A percentile compares a stretch with the other conserved stretches of the same genome.
Conservation (phyloP, 2,797 vertebrate species). For the Enteromius trimaculatus region DNA sequence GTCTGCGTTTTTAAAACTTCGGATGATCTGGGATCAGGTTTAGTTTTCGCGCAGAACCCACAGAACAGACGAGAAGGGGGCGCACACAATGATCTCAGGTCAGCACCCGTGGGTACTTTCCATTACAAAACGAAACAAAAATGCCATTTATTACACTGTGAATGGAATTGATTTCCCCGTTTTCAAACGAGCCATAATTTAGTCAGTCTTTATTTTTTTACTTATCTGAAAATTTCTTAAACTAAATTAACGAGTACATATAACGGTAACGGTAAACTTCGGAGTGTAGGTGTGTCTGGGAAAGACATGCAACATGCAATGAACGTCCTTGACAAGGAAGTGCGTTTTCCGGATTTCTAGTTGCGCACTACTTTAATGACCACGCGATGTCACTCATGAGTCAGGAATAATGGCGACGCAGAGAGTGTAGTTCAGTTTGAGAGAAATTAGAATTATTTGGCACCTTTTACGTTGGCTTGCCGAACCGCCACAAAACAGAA, state of each 20-base stretch:
- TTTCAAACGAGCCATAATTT: neutral
- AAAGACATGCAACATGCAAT: neutral
- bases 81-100: slow-evolving; percentile 18
- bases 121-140: slow-evolving; percentile 52
- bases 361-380: neutral
- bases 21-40: slow-evolving; percentile 40
- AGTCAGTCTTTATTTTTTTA: neutral
- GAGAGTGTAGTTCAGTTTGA: neutral
- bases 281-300: neutral
- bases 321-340: slow-evolving; percentile 13
- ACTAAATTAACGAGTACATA: no score
- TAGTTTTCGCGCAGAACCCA: neutral
- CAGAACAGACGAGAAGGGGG: neutral
- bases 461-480: no score
- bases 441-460: neutral
- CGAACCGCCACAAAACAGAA: no score
- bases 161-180: neutral
- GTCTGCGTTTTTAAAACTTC: slow-evolving; percentile 6
- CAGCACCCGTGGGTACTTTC: slow-evolving; percentile 52
- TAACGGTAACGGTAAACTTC: neutral
- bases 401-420: neutral
- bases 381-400: slow-evolving; percentile 40
- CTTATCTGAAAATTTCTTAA: neutral
- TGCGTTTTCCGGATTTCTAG: neutral
- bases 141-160: slow-evolving; percentile 25